phyloP scores from a whole-genome alignment of 2,113 vertebrate species.

The Trochalopteron elliotii region DNA sequence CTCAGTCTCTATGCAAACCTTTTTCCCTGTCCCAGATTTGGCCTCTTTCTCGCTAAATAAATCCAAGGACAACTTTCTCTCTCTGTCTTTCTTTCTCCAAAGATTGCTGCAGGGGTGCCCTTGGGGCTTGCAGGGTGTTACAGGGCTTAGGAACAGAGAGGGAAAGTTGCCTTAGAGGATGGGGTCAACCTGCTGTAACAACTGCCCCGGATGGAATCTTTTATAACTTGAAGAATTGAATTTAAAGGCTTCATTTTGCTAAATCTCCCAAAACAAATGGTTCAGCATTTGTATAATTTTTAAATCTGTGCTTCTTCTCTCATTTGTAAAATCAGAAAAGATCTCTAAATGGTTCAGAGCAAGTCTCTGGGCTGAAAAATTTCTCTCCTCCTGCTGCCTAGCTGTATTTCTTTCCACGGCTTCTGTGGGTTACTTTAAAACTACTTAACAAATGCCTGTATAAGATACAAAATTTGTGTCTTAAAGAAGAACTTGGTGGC shows the following conservation, averaged over 20 bases:
- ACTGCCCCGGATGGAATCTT: neutral
- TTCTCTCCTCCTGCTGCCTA: neutral
- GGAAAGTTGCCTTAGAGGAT: neutral
- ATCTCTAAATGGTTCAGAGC: neutral
- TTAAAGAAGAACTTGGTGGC: neutral
- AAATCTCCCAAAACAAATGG: slow-evolving; percentile 1
- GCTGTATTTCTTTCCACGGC: neutral
- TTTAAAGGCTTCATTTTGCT: slow-evolving; percentile 8
- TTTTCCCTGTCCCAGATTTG: slow-evolving; percentile 41
- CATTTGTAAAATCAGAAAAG: slow-evolving; percentile 3
- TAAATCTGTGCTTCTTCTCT: neutral
- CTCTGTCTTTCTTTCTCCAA: slow-evolving; percentile 29
- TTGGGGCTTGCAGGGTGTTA: slow-evolving; percentile 20
- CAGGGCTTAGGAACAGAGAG: neutral
- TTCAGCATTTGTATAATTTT: slow-evolving; percentile 20
- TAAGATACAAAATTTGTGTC: neutral
- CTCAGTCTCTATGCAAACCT: slow-evolving; percentile 6
- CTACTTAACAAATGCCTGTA: neutral
- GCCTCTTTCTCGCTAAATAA: slow-evolving; percentile 47
- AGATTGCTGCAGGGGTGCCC: slow-evolving; percentile 38
- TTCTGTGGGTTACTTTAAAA: neutral
- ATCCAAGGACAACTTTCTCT: slow-evolving; percentile 54
- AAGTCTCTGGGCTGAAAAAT: neutral
- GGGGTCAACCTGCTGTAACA: neutral
- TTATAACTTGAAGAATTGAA: neutral